A percentile compares a stretch with the other conserved stretches of the same genome.
phyloP scores from a whole-genome alignment of 2,888 invertebrate species.

The Cosmia pyralina region DNA sequence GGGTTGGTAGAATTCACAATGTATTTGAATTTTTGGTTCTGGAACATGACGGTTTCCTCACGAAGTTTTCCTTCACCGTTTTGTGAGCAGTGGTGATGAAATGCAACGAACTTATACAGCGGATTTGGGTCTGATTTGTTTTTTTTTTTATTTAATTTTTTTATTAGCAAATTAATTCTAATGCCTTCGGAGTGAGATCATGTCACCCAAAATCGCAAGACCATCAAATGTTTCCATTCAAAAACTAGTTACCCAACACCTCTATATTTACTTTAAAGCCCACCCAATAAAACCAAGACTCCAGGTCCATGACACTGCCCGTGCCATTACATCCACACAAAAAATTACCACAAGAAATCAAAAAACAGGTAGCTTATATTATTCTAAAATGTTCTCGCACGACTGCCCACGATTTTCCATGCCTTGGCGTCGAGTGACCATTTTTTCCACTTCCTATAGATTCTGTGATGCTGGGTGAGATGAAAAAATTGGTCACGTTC shows the following conservation, averaged over 20 bases:
- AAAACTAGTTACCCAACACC: slow-evolving; percentile 16
- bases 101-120: no score
- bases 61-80: no score
- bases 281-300: slow-evolving; percentile 41
- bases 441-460: slow-evolving; percentile 64
- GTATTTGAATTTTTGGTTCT: no score
- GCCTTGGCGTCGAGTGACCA: slow-evolving; percentile 72
- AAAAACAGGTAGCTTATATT: slow-evolving; percentile 76
- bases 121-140: no score
- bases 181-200: neutral
- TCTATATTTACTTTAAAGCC: slow-evolving; percentile 49
- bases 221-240: neutral
- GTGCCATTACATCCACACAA: slow-evolving; percentile 67
- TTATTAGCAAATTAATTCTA: no score
- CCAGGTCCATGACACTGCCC: slow-evolving; percentile 70
- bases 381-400: slow-evolving; percentile 70
- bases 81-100: no score
- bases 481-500: slow-evolving; percentile 74
- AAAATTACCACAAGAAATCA: slow-evolving; percentile 76
- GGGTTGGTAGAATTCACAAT: neutral
- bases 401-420: slow-evolving; percentile 76
- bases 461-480: slow-evolving; percentile 63
- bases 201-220: neutral
- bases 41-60: no score
- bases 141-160: no score